Evolutionary conservation across 2,113 vertebrate genomes (phyloP).

Genomic region (Hippopotamus amphibius): DNA sequence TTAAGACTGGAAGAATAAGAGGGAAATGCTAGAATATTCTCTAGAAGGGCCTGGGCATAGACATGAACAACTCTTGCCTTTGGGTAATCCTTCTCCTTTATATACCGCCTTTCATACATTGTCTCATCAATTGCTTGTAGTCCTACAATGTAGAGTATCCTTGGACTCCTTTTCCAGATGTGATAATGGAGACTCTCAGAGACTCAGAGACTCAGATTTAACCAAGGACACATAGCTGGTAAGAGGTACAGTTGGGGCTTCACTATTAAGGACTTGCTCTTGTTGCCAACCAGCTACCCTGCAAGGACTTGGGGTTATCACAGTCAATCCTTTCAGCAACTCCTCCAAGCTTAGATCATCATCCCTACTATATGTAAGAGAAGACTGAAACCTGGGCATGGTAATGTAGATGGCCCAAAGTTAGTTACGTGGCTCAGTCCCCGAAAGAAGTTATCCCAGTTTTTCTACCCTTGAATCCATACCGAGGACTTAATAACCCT

Average conservation of each 20-base stretch:
- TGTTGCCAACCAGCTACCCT: background rate
- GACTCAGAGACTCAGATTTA: background rate
- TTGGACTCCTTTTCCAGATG: conserved; percentile 12
- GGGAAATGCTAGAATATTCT: background rate
- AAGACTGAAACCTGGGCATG: background rate
- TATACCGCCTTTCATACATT: background rate
- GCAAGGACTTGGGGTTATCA: background rate
- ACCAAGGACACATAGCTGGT: background rate
- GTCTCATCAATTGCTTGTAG: background rate
- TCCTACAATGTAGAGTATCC: background rate
- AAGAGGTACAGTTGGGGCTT: background rate
- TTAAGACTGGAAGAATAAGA: background rate
- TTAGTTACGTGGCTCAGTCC: background rate
- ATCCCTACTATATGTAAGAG: background rate
- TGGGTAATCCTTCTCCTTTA: background rate
- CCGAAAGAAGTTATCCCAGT: background rate
- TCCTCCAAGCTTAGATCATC: background rate
- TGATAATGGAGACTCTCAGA: background rate
- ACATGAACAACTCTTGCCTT: background rate
- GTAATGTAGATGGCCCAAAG: background rate
- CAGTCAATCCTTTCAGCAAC: background rate
- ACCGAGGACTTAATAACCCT: background rate
- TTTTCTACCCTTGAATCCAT: background rate
- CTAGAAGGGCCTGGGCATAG: background rate
- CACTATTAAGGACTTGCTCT: background rate